Base-by-base conservation (phyloP, 92 coral and sea anemone species). In the Epizoanthus ramosus region DNA sequence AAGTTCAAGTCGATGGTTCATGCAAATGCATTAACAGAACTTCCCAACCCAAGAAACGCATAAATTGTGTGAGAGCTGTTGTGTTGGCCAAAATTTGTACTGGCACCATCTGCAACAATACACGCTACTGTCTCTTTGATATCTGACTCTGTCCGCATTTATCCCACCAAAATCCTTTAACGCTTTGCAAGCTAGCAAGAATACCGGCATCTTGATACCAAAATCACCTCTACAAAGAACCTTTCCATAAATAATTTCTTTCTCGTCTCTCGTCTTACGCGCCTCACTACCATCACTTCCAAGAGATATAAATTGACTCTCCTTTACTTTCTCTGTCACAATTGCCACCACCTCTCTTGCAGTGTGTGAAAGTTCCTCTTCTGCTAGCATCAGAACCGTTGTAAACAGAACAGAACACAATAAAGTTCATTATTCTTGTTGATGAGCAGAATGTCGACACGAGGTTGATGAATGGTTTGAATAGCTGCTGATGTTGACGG, bases 351-450 rank as follows among this genome's bases (percentile, higher is more conserved):
- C 57, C 66, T 74, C 80, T 74, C 80, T 74, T 74, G 80, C 80
- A 17, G 66, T 74, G 57, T 74, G 80, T 54, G 68, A 57, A 74
- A 74, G 66, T 74, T 74, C 66, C 80, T 74, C 86, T 66, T 82
- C 86, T 12, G 15, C 85, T 12, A 80, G 68, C 24, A 66, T 80
- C 80, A 71, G 77, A 82, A 82, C 86, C 79, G 86, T 68, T 80
- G 86, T 82, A 80, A 82, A 82, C 86, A 69, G 86, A 82, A 82
- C 86, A 69, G 80, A 82, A 82, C 79, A 66, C 77, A 80, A 68
- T 82, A 68, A 82, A 69, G 86, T 69, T 82, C 85, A 56, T 82
- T 69, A 25, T 69, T 69, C 75, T 50, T 82, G 85, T 82, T 70
- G 65, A 82, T 82, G 75, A 82, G 85, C 85, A 66, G 85, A 82